Base-by-base conservation (phyloP, 2,113 vertebrate species). In the Amia ocellicauda region DNA sequence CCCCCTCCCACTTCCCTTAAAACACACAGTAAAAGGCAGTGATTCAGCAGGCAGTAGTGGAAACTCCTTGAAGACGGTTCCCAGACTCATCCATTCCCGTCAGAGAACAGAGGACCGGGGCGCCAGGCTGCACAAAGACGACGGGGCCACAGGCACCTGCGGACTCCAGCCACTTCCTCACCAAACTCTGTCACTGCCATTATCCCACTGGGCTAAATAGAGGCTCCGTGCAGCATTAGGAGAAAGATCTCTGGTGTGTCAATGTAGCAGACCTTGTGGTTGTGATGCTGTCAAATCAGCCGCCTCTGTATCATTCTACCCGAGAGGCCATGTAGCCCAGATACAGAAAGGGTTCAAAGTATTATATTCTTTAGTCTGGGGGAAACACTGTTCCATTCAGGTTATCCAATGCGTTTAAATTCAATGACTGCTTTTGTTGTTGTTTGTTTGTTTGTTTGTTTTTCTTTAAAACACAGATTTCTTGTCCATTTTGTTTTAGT, bases 11-110 rank as follows among this genome's bases (percentile, higher is more conserved):
- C 67, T 78, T 61, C 23, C 68, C 16, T 47, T 47, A 14, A 47
- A 47, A 47, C 76, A 74, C 73, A 72, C 74, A 63, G 62, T 69
- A 72, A 62, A 70, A 67, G 72, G 55, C 62, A 72, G 61, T 80
- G 80, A 80, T 74, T 85, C 78, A 41, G 45, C 3, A 69, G 70
- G 71, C 69, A 79, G 64, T 74, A 76, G 75, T 73, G 73, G 74
- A 80, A 82, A 78, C 70, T 71, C 49, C 67, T 54, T 60, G 23
- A 64, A 59, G 61, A 72, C 43, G 28, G 66, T 63, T 63, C 7
- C 43, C 1, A 40, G 10, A 47, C 45, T 47, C 7, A 47, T 47
- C 45, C 13, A 47, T 47, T 47, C n/a, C 13, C n/a, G 45, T 47
- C 45, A 47, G n/a, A 47, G 45, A 17, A 5, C 1, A 5, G 11